phyloP scores from a whole-genome alignment of 2,888 invertebrate species.

The Fabriciana adippe region DNA sequence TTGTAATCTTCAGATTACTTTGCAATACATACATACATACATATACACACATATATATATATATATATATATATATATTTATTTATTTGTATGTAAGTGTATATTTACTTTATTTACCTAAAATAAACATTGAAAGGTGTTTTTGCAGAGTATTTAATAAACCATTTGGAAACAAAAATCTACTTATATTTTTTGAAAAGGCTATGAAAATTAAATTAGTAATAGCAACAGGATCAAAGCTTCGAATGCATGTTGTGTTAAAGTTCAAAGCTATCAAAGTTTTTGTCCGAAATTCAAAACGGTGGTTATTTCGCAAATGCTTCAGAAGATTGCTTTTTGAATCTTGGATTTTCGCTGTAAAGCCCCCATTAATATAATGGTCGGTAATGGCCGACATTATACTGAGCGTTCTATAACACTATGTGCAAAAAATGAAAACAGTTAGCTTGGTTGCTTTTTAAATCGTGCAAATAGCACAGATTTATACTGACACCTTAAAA shows the following conservation, averaged over 20 bases:
- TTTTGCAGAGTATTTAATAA: too few species aligned
- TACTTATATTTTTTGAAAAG: too few species aligned
- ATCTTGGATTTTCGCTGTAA: constrained; percentile 13
- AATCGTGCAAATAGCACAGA: constrained; percentile 3
- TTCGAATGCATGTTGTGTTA: background rate
- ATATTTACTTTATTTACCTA: background rate
- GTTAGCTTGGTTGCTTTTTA: constrained; percentile 5
- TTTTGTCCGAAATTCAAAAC: background rate
- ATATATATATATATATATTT: background rate
- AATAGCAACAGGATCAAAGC: background rate
- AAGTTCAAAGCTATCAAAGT: background rate
- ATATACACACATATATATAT: background rate
- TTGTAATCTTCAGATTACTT: constrained; percentile 10
- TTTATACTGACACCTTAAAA: background rate
- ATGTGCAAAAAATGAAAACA: background rate
- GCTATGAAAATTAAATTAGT: too few species aligned
- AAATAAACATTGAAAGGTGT: too few species aligned
- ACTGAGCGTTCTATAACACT: constrained; percentile 5
- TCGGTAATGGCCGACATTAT: constrained; percentile 15
- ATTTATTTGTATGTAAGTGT: background rate
- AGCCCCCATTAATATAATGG: constrained; percentile 19
- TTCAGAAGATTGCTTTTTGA: constrained; percentile 5
- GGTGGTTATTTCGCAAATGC: background rate
- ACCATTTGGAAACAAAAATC: too few species aligned
- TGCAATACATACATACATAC: background rate